phyloP scores from a whole-genome alignment of 2,888 invertebrate genomes.

The Noctua fimbriata region DNA sequence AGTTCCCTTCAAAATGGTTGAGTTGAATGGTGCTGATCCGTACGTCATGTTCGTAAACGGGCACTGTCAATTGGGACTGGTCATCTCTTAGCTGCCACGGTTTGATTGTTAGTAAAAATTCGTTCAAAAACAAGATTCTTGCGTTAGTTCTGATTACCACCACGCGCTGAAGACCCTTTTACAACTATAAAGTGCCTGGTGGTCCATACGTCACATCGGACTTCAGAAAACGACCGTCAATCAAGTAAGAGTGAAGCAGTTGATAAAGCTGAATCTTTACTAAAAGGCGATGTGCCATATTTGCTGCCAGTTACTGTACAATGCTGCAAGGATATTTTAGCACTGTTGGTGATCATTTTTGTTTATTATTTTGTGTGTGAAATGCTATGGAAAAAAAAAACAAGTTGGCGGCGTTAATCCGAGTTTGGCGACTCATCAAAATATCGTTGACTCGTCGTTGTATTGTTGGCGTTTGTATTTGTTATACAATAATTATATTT shows the following conservation, averaged over 20 bases:
- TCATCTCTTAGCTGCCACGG: no score
- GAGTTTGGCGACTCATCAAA: background rate
- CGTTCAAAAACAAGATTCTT: background rate
- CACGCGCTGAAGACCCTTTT: background rate
- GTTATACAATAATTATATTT: no score
- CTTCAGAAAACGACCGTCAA: background rate
- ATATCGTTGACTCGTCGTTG: background rate
- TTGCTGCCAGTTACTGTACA: background rate
- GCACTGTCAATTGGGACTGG: no score
- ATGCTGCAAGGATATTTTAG: background rate
- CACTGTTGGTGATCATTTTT: no score
- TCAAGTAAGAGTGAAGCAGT: background rate
- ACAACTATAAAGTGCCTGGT: background rate
- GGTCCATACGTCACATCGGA: background rate
- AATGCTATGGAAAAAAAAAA: background rate
- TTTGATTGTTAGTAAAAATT: background rate
- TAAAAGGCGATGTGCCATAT: background rate
- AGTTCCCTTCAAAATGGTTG: no score
- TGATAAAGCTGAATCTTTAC: background rate
- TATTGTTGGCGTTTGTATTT: background rate
- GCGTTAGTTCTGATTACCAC: background rate
- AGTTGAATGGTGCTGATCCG: no score
- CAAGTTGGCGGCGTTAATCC: no score
- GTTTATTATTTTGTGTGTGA: background rate
- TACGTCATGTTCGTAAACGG: no score